These are phyloP conservation scores for Leuctra nigra DNA, from an alignment of 2,888 invertebrate genomes.

Conservation along the genomic window DNA sequence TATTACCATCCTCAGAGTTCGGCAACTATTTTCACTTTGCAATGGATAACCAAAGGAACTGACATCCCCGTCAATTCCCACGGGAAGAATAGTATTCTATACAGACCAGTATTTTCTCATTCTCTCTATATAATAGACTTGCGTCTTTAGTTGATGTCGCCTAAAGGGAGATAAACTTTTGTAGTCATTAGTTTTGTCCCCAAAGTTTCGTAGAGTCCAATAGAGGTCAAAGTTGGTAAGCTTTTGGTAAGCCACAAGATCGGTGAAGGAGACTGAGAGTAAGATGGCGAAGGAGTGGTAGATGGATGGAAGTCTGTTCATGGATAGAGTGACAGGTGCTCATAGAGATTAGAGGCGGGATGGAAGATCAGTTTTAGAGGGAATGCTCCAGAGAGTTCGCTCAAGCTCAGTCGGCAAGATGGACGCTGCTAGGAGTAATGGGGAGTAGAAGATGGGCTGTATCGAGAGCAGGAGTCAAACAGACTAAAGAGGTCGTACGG, in stretches of 20 bases:
- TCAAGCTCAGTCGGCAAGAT: too few species aligned
- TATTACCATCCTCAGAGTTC: too few species aligned
- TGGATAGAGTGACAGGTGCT: slow-evolving; percentile 4
- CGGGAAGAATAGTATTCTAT: slow-evolving; percentile 3
- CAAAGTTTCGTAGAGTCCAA: background rate
- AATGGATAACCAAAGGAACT: too few species aligned
- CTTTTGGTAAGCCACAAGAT: slow-evolving; percentile 10
- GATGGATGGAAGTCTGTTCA: background rate
- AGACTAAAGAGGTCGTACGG: too few species aligned
- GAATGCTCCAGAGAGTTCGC: too few species aligned
- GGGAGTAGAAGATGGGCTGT: too few species aligned
- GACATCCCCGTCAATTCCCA: background rate
- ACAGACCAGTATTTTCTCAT: slow-evolving; percentile 12
- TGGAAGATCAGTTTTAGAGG: background rate
- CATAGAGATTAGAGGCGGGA: background rate
- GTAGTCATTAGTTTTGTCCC: slow-evolving; percentile 15
- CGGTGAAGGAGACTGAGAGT: background rate
- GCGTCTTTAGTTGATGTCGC: slow-evolving; percentile 11
- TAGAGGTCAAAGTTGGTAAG: background rate
- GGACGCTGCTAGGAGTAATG: too few species aligned
- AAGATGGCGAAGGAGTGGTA: slow-evolving; percentile 1
- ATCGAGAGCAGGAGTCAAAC: too few species aligned
- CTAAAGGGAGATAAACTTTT: slow-evolving; percentile 17
- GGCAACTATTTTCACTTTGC: too few species aligned
- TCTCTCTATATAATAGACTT: slow-evolving; percentile 3